Conservation (phyloP, 2,113 vertebrate genomes). For the Crypturellus undulatus region DNA sequence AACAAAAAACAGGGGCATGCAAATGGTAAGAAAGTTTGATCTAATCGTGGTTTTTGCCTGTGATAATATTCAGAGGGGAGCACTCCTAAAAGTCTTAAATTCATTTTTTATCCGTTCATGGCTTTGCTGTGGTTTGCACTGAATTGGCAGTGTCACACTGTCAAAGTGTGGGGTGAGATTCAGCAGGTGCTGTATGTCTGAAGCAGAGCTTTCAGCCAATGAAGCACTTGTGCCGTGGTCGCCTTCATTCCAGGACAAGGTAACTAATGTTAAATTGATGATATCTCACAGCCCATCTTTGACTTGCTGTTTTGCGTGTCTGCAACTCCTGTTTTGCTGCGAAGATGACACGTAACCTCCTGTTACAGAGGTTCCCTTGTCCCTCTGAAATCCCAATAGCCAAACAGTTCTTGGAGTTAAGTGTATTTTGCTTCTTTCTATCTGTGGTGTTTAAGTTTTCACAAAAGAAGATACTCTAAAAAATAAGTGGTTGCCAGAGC, state of each 20-base stretch:
- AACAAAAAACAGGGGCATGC: not conserved
- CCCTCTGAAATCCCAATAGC: not conserved
- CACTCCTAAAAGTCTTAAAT: not conserved
- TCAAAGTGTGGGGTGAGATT: not conserved
- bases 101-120: constrained; percentile 3
- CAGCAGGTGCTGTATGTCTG: fast-evolving
- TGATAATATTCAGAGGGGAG: not conserved
- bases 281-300: fast-evolving
- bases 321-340: not conserved
- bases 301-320: not conserved
- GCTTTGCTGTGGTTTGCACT: not conserved
- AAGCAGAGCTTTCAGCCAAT: not conserved
- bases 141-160: fast-evolving
- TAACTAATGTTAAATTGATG: not conserved
- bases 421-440: not conserved
- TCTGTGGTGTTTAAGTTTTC: fast-evolving
- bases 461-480: not conserved
- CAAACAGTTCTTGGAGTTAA: not conserved
- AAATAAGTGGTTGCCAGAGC: not conserved
- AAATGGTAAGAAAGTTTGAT: not conserved
- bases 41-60: not conserved
- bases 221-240: fast-evolving
- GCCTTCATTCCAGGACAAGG: not conserved
- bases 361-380: not conserved
- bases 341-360: fast-evolving